Percentiles rank a stretch among this genome's conserved stretches.
Conservation (phyloP, 1,140 invertebrate species). For the Globodera rostochiensis region DNA sequence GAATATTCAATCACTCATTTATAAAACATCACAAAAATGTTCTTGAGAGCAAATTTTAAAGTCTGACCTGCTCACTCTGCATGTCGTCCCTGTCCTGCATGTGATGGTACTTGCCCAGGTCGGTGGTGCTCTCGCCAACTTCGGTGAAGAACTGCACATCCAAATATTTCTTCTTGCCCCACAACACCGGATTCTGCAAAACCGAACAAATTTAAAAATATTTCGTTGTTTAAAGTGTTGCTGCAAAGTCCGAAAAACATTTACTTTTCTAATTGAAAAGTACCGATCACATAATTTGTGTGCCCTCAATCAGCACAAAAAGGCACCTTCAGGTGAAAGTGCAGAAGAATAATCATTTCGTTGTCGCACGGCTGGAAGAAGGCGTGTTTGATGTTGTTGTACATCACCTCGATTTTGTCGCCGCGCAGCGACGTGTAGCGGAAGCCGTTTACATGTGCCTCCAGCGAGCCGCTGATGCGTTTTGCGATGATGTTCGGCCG, state of each 20-base stretch:
- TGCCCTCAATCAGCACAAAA: not conserved
- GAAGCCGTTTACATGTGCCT: constrained; percentile 96
- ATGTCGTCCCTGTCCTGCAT: constrained; percentile 99
- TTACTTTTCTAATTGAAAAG: too few species aligned
- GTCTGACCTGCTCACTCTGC: constrained; percentile 83
- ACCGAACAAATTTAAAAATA: constrained; percentile 7
- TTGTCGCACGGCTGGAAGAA: constrained; percentile 99
- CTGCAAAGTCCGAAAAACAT: too few species aligned
- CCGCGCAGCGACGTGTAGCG: constrained; percentile 95
- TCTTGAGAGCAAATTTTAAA: not conserved
- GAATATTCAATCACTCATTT: not conserved
- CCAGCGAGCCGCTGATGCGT: constrained; percentile 84
- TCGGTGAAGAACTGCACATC: constrained; percentile 99
- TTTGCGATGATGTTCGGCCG: constrained; percentile 97
- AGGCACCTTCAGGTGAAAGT: constrained; percentile 90
- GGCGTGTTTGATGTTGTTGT: constrained; percentile 99
- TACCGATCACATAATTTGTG: too few species aligned
- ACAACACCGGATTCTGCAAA: constrained; percentile 88
- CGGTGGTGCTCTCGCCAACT: constrained; percentile 98
- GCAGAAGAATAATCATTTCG: constrained; percentile 98
- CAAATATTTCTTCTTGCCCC: constrained; percentile 97
- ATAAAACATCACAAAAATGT: not conserved
- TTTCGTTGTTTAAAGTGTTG: not conserved
- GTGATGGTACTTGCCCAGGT: constrained; percentile 97
- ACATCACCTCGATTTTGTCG: constrained; percentile 98